These are phyloP conservation scores for Rhopilema esculentum DNA, from an alignment of 30 jellyfish, hydroid and myxozoan species.

Conservation along the genomic window DNA sequence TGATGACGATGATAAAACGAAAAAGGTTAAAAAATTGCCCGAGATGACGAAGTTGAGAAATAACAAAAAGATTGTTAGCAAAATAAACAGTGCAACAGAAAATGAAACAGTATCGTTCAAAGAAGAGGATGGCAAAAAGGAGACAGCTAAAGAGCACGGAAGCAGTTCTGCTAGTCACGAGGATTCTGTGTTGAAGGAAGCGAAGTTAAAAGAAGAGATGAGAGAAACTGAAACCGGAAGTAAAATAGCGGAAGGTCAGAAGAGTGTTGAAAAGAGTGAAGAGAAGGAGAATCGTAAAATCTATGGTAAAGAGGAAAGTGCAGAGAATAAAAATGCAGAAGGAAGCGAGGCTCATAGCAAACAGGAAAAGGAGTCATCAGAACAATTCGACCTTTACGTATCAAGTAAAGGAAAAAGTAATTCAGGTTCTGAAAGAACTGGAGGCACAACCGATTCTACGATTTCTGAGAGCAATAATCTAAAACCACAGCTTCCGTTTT, in stretches of 20 bases:
- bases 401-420: slow-evolving; percentile 8
- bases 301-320: not conserved
- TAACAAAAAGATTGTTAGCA: slow-evolving; percentile 41
- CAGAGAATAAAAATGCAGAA: not conserved
- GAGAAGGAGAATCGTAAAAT: not conserved
- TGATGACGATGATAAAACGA: slow-evolving; percentile 17
- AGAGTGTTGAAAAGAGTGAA: not conserved
- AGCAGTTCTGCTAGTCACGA: not conserved
- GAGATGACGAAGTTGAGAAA: slow-evolving; percentile 29
- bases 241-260: slow-evolving; percentile 6
- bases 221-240: not conserved
- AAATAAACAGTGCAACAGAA: slow-evolving; percentile 17
- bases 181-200: not conserved
- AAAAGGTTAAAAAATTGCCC: slow-evolving; percentile 26
- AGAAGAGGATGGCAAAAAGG: slow-evolving; percentile 22
- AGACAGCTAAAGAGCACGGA: not conserved
- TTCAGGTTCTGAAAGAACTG: slow-evolving; percentile 4
- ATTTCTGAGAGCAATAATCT: not conserved
- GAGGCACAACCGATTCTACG: not conserved
- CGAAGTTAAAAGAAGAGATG: not conserved
- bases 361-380: slow-evolving; percentile 25
- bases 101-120: slow-evolving; percentile 19
- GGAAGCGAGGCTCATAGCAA: not conserved
- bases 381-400: slow-evolving; percentile 34
- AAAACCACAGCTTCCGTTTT: slow-evolving; percentile 65